These are phyloP conservation scores for Saccostrea cuccullata DNA, from an alignment of 1,140 invertebrate species.

Conservation along the genomic window DNA sequence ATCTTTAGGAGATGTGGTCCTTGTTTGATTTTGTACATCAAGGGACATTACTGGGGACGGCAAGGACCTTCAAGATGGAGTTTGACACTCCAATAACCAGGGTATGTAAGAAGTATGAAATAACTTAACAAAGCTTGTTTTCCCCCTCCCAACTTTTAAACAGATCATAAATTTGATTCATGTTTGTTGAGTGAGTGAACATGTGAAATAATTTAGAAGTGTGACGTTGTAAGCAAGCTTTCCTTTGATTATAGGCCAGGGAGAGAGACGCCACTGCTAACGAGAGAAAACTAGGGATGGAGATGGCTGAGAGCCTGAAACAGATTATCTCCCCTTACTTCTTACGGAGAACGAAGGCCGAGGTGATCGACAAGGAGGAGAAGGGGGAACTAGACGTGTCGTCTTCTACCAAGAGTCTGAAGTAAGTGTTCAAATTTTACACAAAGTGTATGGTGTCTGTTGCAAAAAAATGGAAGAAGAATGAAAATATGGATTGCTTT, in stretches of 20 bases:
- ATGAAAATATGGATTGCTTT: background rate
- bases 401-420: background rate
- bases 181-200: too few species aligned
- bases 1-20: conserved; percentile 79
- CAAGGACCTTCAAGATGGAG: conserved; percentile 78
- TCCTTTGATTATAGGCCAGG: conserved; percentile 68
- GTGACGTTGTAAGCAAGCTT: background rate
- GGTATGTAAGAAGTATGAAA: too few species aligned
- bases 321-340: conserved; percentile 79
- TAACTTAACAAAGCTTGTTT: too few species aligned
- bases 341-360: conserved; percentile 78
- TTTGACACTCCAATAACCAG: conserved; percentile 79
- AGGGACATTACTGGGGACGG: conserved; percentile 77
- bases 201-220: too few species aligned
- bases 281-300: conserved; percentile 76
- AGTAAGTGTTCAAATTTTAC: background rate
- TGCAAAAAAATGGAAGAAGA: background rate
- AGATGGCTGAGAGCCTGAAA: conserved; percentile 77
- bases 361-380: conserved; percentile 67
- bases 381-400: background rate
- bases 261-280: conserved; percentile 78
- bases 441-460: background rate
- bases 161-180: too few species aligned
- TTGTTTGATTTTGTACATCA: conserved; percentile 80
- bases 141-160: too few species aligned